These are phyloP conservation scores for Antheraea assamensis DNA, from an alignment of 2,888 invertebrate genomes.

Conservation along the genomic window DNA sequence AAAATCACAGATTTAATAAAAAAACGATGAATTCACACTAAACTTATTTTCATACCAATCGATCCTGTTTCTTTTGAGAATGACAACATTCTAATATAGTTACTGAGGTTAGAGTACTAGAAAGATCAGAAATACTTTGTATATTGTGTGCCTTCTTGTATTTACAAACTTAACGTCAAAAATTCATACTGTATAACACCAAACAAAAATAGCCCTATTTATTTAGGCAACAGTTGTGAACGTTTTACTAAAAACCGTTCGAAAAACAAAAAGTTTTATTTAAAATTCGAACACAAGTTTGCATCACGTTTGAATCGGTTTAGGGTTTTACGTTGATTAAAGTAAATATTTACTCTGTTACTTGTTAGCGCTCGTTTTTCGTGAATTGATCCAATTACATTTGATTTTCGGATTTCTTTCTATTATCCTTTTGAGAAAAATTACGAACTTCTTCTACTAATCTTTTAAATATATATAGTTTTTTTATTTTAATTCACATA, in stretches of 20 bases:
- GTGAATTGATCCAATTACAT: slow-evolving; percentile 10
- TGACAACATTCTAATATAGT: no score
- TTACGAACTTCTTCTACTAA: neutral
- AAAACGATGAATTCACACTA: no score
- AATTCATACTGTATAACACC: neutral
- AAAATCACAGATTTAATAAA: no score
- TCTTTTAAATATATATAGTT: no score
- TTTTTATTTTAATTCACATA: no score
- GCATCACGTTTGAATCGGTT: slow-evolving; percentile 11
- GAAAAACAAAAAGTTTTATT: neutral
- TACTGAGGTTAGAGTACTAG: no score
- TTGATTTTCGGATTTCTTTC: slow-evolving; percentile 9
- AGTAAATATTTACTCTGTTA: slow-evolving; percentile 19
- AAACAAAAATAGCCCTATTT: neutral
- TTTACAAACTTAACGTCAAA: no score
- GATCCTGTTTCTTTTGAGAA: no score
- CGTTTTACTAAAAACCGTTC: neutral
- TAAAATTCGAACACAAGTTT: slow-evolving; percentile 6
- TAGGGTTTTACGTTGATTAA: slow-evolving; percentile 17
- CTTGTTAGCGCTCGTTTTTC: slow-evolving; percentile 15
- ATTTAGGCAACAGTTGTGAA: neutral
- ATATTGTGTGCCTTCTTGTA: no score
- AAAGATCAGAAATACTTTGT: no score
- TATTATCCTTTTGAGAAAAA: neutral
- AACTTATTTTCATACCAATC: no score